These are phyloP conservation scores for Sander lucioperca DNA, from an alignment of 2,113 vertebrate species.

Conservation along the genomic window DNA sequence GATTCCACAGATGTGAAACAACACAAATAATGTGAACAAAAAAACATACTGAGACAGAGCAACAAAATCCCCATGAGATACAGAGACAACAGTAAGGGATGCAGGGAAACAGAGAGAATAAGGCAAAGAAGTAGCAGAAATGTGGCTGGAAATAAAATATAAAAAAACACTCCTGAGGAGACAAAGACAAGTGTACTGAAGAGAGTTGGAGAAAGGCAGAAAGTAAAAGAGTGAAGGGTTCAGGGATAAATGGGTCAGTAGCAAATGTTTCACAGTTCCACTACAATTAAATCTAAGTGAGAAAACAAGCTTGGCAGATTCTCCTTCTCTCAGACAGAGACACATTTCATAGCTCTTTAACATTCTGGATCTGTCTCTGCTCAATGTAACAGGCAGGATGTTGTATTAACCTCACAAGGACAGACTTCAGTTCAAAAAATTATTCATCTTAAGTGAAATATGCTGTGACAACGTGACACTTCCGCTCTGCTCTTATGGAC, in stretches of 20 bases:
- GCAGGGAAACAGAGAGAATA: slow-evolving; percentile 8
- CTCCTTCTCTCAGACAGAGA: slow-evolving; percentile 18
- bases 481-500: background rate
- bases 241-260: slow-evolving; percentile 34
- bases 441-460: slow-evolving; percentile 18
- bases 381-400: slow-evolving; percentile 32
- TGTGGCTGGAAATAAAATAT: slow-evolving; percentile 1
- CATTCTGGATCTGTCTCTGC: slow-evolving; percentile 14
- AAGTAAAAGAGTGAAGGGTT: slow-evolving; percentile 2
- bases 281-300: slow-evolving; percentile 32
- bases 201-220: slow-evolving; percentile 8
- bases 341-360: slow-evolving; percentile 30
- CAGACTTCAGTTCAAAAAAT: slow-evolving; percentile 3
- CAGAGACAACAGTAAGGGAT: background rate
- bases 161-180: slow-evolving; percentile 14
- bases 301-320: slow-evolving; percentile 37
- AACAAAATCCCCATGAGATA: background rate
- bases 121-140: slow-evolving; percentile 13
- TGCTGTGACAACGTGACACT: background rate
- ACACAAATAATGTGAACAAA: slow-evolving; percentile 18
- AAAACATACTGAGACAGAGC: slow-evolving; percentile 24
- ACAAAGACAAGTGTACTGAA: background rate
- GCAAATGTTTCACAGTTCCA: slow-evolving; percentile 45
- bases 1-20: slow-evolving; percentile 65
- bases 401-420: slow-evolving; percentile 21